phyloP scores from a whole-genome alignment of 2,113 vertebrate genomes.

The Morone chrysops region DNA sequence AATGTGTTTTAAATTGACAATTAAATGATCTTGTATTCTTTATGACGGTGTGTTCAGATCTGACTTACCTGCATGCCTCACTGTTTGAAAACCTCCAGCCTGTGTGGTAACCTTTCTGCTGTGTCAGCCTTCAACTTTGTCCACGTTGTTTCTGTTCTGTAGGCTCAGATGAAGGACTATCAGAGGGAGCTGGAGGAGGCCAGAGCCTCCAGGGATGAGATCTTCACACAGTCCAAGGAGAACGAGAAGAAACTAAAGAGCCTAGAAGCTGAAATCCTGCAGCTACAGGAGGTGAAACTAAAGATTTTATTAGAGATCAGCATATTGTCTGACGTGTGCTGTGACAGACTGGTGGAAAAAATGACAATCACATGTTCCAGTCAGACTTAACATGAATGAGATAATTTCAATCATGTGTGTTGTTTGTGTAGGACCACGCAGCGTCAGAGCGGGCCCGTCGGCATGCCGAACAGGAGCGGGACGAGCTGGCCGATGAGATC shows the following conservation, averaged over 20 bases:
- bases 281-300: conserved; percentile 92
- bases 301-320: neutral
- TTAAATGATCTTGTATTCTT: no score
- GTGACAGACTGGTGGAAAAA: neutral
- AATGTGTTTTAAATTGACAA: neutral
- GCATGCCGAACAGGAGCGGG: conserved; percentile 95
- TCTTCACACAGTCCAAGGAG: conserved; percentile 97
- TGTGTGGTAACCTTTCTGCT: neutral
- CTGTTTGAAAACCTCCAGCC: neutral
- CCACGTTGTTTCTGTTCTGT: conserved; percentile 6
- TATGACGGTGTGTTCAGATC: neutral
- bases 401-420: neutral
- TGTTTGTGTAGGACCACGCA: conserved; percentile 87
- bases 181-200: conserved; percentile 97
- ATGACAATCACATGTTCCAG: neutral
- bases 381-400: neutral
- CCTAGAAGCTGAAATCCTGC: conserved; percentile 95
- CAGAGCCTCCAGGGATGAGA: conserved; percentile 94
- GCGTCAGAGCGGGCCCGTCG: conserved; percentile 93
- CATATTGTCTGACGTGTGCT: neutral
- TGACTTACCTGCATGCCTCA: neutral
- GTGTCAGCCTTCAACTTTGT: neutral
- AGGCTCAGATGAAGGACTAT: conserved; percentile 99
- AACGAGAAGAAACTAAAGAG: conserved; percentile 97
- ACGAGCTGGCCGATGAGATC: conserved; percentile 96